A percentile compares a stretch with the other conserved stretches of the same genome.
Conservation (phyloP, 2,888 invertebrate genomes). For the Sphaerolaimus hirsutus region DNA sequence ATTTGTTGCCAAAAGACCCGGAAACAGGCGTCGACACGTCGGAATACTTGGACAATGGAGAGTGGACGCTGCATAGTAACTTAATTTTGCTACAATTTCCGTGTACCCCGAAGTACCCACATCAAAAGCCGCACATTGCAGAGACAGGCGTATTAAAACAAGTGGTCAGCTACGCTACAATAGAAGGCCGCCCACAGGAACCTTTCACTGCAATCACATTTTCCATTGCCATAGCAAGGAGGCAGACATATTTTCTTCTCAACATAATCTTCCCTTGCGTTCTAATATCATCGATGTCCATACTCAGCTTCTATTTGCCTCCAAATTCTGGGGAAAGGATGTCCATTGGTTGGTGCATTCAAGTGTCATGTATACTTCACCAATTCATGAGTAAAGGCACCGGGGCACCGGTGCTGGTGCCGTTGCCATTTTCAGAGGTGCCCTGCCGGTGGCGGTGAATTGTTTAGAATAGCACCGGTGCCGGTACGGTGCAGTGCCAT, state of each 20-base stretch:
- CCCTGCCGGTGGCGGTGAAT: too few relatives aligned
- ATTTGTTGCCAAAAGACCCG: not conserved
- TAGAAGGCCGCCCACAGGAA: not conserved
- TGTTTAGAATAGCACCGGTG: too few relatives aligned
- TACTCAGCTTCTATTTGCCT: not conserved
- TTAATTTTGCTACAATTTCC: too few relatives aligned
- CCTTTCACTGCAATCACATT: not conserved
- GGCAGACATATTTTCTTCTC: not conserved
- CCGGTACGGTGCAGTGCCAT: too few relatives aligned
- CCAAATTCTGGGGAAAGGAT: not conserved
- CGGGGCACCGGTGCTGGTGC: too few relatives aligned
- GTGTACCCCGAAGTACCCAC: too few relatives aligned
- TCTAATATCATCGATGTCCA: not conserved
- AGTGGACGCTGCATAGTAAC: slow-evolving; percentile 20
- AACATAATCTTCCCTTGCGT: slow-evolving; percentile 1
- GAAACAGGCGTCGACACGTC: slow-evolving; percentile 15
- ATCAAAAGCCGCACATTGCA: too few relatives aligned
- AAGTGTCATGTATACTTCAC: too few relatives aligned
- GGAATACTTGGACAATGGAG: slow-evolving; percentile 22
- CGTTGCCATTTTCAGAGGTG: too few relatives aligned
- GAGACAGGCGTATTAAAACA: too few relatives aligned
- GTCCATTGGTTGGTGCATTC: not conserved
- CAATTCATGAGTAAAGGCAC: too few relatives aligned
- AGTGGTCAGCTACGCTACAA: not conserved
- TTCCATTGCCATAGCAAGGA: not conserved